A percentile compares a stretch with the other conserved stretches of the same genome.
Evolutionary conservation across 2,797 vertebrate species (phyloP).

Genomic region (Premnoplex brunnescens): DNA sequence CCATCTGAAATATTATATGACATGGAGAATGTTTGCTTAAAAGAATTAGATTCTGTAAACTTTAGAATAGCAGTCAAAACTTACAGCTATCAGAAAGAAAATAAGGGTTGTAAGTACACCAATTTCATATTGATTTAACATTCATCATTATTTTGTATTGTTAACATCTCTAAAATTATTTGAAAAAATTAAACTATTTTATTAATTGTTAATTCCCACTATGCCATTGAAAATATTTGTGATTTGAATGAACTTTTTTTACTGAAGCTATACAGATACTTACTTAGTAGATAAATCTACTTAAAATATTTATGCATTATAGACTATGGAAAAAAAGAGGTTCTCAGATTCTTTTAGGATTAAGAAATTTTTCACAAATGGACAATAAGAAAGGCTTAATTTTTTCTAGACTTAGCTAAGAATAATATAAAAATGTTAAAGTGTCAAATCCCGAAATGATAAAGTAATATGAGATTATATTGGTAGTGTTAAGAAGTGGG

Average conservation of each 20-base stretch:
- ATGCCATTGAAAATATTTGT: slow-evolving; percentile 9
- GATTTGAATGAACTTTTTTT: slow-evolving; percentile 12
- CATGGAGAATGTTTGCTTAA: background rate
- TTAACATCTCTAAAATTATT: slow-evolving; percentile 16
- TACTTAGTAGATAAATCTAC: background rate
- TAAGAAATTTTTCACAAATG: slow-evolving; percentile 49
- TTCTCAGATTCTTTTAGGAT: slow-evolving; percentile 5
- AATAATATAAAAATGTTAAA: slow-evolving; percentile 12
- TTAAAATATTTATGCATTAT: slow-evolving; percentile 71
- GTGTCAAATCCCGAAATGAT: background rate
- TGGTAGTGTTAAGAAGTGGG: background rate
- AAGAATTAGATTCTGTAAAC: background rate
- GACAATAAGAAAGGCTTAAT: background rate
- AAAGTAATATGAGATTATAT: slow-evolving; percentile 2
- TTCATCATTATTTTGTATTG: background rate
- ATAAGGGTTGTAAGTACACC: background rate
- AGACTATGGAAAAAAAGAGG: slow-evolving; percentile 4
- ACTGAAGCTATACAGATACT: slow-evolving; percentile 32
- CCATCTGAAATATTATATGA: background rate
- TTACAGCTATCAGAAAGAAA: background rate
- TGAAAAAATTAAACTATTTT: slow-evolving; percentile 29
- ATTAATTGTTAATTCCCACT: slow-evolving; percentile 59
- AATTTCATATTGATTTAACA: background rate
- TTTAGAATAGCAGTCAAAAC: background rate
- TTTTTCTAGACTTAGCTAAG: slow-evolving; percentile 6